phyloP scores from a whole-genome alignment of 2,113 vertebrate genomes.

The Ammospiza caudacuta region DNA sequence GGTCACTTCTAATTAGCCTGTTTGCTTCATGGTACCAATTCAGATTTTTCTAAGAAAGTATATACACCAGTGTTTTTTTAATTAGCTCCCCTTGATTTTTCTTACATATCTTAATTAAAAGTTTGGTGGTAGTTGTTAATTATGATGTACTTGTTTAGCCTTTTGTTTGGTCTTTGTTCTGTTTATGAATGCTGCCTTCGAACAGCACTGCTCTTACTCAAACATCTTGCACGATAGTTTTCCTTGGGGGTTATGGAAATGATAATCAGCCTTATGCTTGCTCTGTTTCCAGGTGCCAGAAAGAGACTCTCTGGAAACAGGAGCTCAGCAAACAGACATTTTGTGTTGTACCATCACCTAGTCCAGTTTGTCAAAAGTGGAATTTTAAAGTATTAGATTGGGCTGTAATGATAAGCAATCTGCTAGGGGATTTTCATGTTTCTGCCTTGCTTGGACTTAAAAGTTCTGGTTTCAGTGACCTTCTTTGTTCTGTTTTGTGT shows the following conservation, averaged over 20 bases:
- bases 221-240: constrained; percentile 55
- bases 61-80: neutral
- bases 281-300: constrained; percentile 57
- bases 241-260: constrained; percentile 60
- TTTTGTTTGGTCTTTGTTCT: constrained; percentile 64
- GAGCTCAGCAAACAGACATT: constrained; percentile 31
- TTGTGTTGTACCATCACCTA: neutral
- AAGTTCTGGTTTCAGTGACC: neutral
- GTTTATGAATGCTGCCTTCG: constrained; percentile 55
- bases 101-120: constrained; percentile 56
- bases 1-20: constrained; percentile 51
- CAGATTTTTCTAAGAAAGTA: neutral
- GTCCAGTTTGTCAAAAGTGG: neutral
- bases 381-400: neutral
- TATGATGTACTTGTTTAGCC: constrained; percentile 56
- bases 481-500: neutral
- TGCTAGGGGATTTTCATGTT: neutral
- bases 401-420: neutral
- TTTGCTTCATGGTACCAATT: constrained; percentile 1
- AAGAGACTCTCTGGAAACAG: constrained; percentile 4
- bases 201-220: constrained; percentile 47
- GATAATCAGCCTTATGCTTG: constrained; percentile 64
- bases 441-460: neutral
- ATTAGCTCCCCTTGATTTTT: constrained; percentile 44
- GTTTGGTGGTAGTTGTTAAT: constrained; percentile 55